Base-by-base conservation (phyloP, 2,797 vertebrate species). In the Vultur gryphus region DNA sequence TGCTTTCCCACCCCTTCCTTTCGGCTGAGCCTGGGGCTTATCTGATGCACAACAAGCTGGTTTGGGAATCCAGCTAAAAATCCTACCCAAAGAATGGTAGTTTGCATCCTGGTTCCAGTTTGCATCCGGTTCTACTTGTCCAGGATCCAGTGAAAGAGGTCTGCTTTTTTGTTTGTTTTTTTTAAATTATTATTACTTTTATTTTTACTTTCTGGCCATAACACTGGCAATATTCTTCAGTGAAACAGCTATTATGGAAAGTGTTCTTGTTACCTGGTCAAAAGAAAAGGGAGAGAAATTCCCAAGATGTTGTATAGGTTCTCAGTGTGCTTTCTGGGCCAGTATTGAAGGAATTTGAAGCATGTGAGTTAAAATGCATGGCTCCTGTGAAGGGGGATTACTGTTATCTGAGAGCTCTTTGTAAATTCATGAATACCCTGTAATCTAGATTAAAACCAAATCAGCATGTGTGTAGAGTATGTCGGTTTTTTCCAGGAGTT, bases 261-360 rank as follows among this genome's bases (percentile, higher is more conserved):
- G 18, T 54, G 6, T 65, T 93, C 66, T 35, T 89, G 54, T 87
- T 25, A 46, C 18, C 41, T 46, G 41, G 16, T 77, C 41, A 61
- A 67, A 85, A 80, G 24, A 54, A 78, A 89, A 89, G 23, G 43
- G 49, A 65, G 29, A 55, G 37, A 35, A 90, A 62, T 88, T 93
- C 48, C 66, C 64, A 87, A 83, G 76, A 65, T 52, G 23, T 12
- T 54, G 25, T 55, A 4, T 15, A 61, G 54, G 21, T 84, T 90
- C 72, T 86, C 35, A 9, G 0, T 49, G 35, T 82, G 51, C 51
- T 78, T 81, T 90, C 79, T 72, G 35, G 72, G n/a, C 48, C 49
- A 52, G 11, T 64, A n/a, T 2, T 86, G 66, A 48, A 90, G 91
- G 95, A 96, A 96, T 95, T 37, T 41, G 70, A 89, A 93, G 61